phyloP scores from a whole-genome alignment of 2,888 invertebrate genomes.

The Frankliniella fusca region DNA sequence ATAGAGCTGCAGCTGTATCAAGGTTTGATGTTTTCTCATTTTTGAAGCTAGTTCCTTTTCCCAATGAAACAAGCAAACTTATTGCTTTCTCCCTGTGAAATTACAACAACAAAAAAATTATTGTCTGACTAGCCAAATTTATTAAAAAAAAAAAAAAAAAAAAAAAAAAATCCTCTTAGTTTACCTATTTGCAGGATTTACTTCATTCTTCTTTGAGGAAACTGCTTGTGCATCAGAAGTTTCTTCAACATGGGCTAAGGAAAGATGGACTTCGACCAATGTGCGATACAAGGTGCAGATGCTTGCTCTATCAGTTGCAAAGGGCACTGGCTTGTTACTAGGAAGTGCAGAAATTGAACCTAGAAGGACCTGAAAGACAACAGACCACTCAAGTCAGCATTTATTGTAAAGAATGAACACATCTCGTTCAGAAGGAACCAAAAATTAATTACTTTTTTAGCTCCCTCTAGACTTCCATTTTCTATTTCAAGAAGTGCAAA shows the following conservation, averaged over 20 bases:
- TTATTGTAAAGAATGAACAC: neutral
- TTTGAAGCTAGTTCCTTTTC: slow-evolving; percentile 32
- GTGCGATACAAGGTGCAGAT: slow-evolving; percentile 49
- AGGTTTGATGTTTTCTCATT: neutral
- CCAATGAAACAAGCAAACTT: slow-evolving; percentile 37
- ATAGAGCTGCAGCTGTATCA: slow-evolving; percentile 41
- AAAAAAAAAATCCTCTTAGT: neutral
- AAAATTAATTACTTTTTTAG: slow-evolving; percentile 51
- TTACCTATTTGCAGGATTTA: slow-evolving; percentile 34
- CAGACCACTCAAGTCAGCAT: slow-evolving; percentile 44
- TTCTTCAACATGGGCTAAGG: neutral
- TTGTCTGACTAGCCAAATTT: slow-evolving; percentile 33
- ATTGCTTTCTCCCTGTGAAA: slow-evolving; percentile 36
- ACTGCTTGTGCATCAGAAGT: too few relatives aligned
- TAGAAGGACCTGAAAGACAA: slow-evolving; percentile 7
- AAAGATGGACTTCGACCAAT: slow-evolving; percentile 42
- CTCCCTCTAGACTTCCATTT: slow-evolving; percentile 49
- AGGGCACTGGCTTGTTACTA: slow-evolving; percentile 34
- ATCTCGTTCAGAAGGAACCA: neutral
- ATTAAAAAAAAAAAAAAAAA: neutral
- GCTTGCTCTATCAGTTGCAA: slow-evolving; percentile 43
- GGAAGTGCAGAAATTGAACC: slow-evolving; percentile 29
- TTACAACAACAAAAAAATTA: slow-evolving; percentile 37
- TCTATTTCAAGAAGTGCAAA: slow-evolving; percentile 60
- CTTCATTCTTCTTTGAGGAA: neutral